Percentiles rank a stretch among this genome's conserved stretches.
phyloP scores from a whole-genome alignment of 2,888 invertebrate genomes.

The Argyresthia albistria region DNA sequence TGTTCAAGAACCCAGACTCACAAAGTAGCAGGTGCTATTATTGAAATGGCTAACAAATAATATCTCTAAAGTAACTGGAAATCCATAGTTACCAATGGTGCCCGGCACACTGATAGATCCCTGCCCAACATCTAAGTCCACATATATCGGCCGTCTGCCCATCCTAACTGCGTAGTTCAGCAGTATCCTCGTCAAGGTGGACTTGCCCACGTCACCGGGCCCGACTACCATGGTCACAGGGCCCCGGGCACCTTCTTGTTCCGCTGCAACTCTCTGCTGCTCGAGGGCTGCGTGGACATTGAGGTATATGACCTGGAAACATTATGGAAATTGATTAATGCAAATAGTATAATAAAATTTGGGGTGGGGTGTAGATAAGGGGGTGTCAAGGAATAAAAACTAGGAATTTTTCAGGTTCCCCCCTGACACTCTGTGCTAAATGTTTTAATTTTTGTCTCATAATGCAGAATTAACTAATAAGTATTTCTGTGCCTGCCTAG shows the following conservation, averaged over 20 bases:
- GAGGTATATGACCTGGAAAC: conserved; percentile 81
- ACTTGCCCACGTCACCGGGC: conserved; percentile 97
- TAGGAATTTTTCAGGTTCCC: no score
- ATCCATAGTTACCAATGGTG: conserved; percentile 76
- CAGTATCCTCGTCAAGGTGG: conserved; percentile 88
- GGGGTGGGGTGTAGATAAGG: no score
- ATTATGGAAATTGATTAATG: background rate
- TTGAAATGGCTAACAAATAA: no score
- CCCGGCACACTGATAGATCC: conserved; percentile 94
- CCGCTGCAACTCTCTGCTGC: conserved; percentile 87
- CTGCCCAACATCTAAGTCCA: conserved; percentile 97
- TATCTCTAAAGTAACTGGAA: background rate
- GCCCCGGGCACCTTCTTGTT: conserved; percentile 80
- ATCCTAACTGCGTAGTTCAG: conserved; percentile 96
- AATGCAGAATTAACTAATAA: no score
- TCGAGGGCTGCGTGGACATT: conserved; percentile 97
- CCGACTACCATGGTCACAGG: conserved; percentile 94
- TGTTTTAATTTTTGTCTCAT: no score
- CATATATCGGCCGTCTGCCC: conserved; percentile 90
- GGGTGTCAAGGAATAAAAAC: no score
- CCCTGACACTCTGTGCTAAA: no score
- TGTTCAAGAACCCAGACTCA: no score
- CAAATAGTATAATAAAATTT: no score
- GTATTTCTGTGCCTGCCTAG: no score
- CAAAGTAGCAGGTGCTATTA: no score